Evolutionary conservation across 2,888 invertebrate genomes (phyloP).

Genomic region (Metacarcinus magister): DNA sequence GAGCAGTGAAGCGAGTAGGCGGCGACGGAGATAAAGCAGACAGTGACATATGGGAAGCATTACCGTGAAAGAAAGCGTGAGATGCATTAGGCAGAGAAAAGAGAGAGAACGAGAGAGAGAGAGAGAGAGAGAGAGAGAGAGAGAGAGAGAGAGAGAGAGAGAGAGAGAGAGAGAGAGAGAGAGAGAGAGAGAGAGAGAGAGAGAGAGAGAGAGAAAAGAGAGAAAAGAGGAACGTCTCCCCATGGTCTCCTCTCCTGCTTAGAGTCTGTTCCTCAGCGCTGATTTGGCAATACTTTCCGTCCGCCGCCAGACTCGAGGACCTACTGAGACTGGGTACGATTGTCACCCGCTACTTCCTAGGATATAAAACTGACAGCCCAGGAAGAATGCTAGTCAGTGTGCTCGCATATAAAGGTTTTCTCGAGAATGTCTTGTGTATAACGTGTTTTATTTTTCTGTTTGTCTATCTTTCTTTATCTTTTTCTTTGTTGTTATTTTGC

Average conservation of each 20-base stretch:
- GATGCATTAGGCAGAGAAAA: neutral
- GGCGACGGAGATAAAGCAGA: neutral
- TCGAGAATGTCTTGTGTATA: neutral
- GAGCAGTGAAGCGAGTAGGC: too few relatives aligned
- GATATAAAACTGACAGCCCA: neutral
- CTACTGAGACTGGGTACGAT: neutral
- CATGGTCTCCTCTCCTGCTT: neutral
- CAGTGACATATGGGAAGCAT: slow-evolving; percentile 6
- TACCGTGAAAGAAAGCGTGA: slow-evolving; percentile 39
- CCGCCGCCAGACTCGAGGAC: neutral
- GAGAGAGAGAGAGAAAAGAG: slow-evolving; percentile 7
- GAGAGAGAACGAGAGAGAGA: neutral
- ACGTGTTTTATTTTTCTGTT: neutral
- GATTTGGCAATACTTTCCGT: neutral
- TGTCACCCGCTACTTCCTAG: neutral
- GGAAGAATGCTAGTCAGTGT: neutral
- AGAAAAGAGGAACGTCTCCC: neutral
- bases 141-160: slow-evolving; percentile 40
- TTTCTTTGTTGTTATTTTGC: neutral
- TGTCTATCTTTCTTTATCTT: neutral
- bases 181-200: slow-evolving; percentile 32
- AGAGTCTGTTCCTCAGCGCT: neutral
- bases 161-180: slow-evolving; percentile 48
- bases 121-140: neutral
- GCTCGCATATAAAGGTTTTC: neutral